These are phyloP conservation scores for Drosophila sp. DNA, from an alignment of 1,140 invertebrate species.

Conservation along the genomic window DNA sequence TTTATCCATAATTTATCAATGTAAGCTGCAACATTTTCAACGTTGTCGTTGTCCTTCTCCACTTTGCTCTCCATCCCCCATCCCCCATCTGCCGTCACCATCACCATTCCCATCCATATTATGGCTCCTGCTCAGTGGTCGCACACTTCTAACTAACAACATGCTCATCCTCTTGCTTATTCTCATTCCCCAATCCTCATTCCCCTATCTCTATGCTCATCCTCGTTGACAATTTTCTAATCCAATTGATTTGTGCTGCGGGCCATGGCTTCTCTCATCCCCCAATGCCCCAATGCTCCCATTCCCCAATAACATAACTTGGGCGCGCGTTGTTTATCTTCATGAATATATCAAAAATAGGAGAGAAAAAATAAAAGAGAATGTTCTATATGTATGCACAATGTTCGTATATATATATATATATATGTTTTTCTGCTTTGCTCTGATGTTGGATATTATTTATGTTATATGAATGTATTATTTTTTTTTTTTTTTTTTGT, in stretches of 20 bases:
- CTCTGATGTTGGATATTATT: slow-evolving; percentile 54
- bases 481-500: slow-evolving; percentile 64
- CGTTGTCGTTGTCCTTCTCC: slow-evolving; percentile 40
- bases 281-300: not conserved
- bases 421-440: slow-evolving; percentile 29
- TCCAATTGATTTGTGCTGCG: slow-evolving; percentile 79
- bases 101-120: not conserved
- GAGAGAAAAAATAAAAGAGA: slow-evolving; percentile 3
- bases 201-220: slow-evolving; percentile 21
- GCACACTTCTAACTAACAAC: slow-evolving; percentile 3
- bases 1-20: slow-evolving; percentile 78
- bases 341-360: slow-evolving; percentile 41
- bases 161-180: slow-evolving; percentile 9
- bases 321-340: slow-evolving; percentile 69
- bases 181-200: not conserved
- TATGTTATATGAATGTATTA: slow-evolving; percentile 45
- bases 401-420: not conserved
- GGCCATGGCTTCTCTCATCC: slow-evolving; percentile 34
- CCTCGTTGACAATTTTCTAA: slow-evolving; percentile 77
- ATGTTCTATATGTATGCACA: slow-evolving; percentile 13
- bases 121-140: not conserved
- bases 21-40: slow-evolving; percentile 68
- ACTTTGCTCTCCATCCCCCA: not conserved
- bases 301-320: slow-evolving; percentile 44
- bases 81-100: not conserved